phyloP scores from a whole-genome alignment of 2,888 invertebrate species.

The Sarcophaga carnaria region DNA sequence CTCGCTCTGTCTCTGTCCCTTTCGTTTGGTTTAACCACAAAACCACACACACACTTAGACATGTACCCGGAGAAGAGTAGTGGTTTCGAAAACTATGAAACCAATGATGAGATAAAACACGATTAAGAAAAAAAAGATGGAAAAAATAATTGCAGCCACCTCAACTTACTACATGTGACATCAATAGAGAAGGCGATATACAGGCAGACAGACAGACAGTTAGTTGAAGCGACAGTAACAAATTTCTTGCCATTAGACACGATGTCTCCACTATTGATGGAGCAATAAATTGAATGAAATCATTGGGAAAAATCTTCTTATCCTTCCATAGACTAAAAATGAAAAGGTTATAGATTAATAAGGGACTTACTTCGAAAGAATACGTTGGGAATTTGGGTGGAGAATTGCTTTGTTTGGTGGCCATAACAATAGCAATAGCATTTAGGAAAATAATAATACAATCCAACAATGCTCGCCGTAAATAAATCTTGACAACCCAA shows the following conservation, averaged over 20 bases:
- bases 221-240: slow-evolving; percentile 10
- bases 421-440: not conserved
- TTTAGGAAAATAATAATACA: not conserved
- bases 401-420: not conserved
- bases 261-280: slow-evolving; percentile 37
- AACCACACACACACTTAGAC: not conserved
- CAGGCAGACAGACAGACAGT: too few relatives aligned
- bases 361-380: not conserved
- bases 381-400: not conserved
- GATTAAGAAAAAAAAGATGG: slow-evolving; percentile 11
- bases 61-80: not conserved
- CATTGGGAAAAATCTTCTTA: slow-evolving; percentile 59
- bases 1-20: not conserved
- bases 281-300: slow-evolving; percentile 70
- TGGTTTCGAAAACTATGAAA: not conserved
- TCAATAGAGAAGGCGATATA: not conserved
- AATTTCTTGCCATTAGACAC: slow-evolving; percentile 30
- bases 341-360: not conserved
- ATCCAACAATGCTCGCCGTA: not conserved
- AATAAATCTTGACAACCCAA: not conserved
- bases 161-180: not conserved
- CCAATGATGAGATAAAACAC: not conserved
- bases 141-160: slow-evolving; percentile 17
- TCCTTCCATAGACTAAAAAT: not conserved
- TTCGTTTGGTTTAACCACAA: not conserved